A percentile compares a stretch with the other conserved stretches of the same genome.
These are phyloP conservation scores for Nesogale talazaci DNA, from an alignment of 2,113 vertebrate species.

Conservation along the genomic window DNA sequence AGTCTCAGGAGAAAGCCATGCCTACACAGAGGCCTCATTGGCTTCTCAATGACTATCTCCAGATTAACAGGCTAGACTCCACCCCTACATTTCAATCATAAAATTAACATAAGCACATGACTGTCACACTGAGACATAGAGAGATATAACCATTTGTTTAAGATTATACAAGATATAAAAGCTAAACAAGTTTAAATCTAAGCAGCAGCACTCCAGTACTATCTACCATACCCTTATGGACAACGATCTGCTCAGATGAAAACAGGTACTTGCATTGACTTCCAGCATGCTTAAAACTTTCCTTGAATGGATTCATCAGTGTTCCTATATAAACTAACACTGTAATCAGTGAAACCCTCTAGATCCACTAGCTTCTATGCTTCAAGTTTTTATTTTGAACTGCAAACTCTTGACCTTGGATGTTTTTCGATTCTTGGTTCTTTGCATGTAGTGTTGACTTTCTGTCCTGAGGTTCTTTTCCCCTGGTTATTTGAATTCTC, in stretches of 20 bases:
- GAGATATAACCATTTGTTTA: not conserved
- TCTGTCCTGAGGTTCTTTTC: too few species aligned
- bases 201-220: not conserved
- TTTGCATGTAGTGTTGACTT: too few species aligned
- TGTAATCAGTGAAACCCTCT: not conserved
- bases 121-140: not conserved
- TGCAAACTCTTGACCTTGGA: not conserved
- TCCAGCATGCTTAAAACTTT: not conserved
- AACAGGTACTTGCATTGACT: not conserved
- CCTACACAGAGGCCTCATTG: too few species aligned
- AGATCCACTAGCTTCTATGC: not conserved
- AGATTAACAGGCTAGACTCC: too few species aligned
- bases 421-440: too few species aligned
- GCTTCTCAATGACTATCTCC: too few species aligned
- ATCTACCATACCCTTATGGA: not conserved
- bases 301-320: not conserved
- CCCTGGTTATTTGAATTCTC: too few species aligned
- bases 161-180: not conserved
- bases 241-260: not conserved
- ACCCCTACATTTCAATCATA: too few species aligned
- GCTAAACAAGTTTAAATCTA: not conserved
- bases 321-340: not conserved
- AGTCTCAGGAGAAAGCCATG: too few species aligned
- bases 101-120: too few species aligned
- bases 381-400: conserved; percentile 20